These are phyloP conservation scores for Crenichthys baileyi DNA, from an alignment of 2,797 vertebrate genomes.

Conservation along the genomic window DNA sequence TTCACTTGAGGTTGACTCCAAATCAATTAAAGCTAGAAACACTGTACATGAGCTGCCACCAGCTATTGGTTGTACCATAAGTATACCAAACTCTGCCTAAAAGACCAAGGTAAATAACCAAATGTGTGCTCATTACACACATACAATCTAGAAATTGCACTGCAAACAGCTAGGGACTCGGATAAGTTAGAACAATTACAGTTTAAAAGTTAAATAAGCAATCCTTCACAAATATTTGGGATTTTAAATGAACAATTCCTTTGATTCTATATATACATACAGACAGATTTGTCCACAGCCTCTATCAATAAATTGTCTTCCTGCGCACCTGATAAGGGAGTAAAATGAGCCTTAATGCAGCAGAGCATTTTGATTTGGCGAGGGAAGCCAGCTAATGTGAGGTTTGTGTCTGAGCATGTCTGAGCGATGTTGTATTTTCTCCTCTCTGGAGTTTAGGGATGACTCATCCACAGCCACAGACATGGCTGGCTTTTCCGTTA, in stretches of 20 bases:
- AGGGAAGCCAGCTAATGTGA: slow-evolving; percentile 34
- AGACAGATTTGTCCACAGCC: not conserved
- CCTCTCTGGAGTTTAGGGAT: slow-evolving; percentile 66
- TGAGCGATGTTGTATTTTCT: slow-evolving; percentile 48
- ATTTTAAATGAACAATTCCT: not conserved
- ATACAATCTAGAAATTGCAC: not conserved
- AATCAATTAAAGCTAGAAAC: not conserved
- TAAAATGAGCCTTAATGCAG: slow-evolving; percentile 33
- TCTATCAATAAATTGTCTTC: not conserved
- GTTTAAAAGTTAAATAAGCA: not conserved
- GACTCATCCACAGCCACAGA: slow-evolving; percentile 74
- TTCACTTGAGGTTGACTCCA: not conserved
- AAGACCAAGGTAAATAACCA: not conserved
- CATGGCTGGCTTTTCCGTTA: slow-evolving; percentile 56
- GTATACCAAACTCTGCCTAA: not conserved
- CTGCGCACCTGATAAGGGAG: slow-evolving; percentile 8
- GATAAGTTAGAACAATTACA: not conserved
- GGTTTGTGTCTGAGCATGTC: slow-evolving; percentile 32
- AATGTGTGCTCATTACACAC: not conserved
- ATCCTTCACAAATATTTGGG: not conserved
- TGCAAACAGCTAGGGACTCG: not conserved
- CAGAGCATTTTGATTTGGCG: slow-evolving; percentile 49
- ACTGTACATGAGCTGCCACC: not conserved
- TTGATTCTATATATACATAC: not conserved
- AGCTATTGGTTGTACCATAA: not conserved